Conservation (phyloP, 2,797 vertebrate genomes). For the Acipenser transmontanus region DNA sequence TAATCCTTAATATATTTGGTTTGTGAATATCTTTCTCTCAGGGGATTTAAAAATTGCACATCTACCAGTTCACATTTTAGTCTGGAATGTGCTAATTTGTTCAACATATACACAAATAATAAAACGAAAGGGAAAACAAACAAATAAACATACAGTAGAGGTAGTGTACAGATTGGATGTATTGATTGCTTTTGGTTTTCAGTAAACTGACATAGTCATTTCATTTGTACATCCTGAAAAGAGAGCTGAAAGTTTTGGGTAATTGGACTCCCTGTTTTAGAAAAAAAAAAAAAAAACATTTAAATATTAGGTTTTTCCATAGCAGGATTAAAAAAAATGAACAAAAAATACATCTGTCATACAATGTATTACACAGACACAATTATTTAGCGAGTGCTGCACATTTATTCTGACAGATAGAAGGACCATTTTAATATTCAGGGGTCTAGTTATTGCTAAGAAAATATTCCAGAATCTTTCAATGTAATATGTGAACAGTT, state of each 20-base stretch:
- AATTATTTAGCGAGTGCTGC: conserved; percentile 55
- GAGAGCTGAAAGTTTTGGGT: background rate
- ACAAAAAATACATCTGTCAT: conserved; percentile 50
- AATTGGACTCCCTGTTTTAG: conserved; percentile 20
- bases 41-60: too few species aligned
- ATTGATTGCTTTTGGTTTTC: too few species aligned
- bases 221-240: background rate
- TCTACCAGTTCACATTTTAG: too few species aligned
- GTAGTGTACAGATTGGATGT: too few species aligned
- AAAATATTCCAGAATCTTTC: conserved; percentile 57
- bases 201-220: too few species aligned
- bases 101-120: too few species aligned
- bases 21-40: too few species aligned
- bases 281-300: conserved; percentile 27
- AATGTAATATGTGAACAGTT: conserved; percentile 15
- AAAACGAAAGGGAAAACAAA: too few species aligned
- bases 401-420: conserved; percentile 66
- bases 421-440: conserved; percentile 59
- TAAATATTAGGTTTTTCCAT: conserved; percentile 23
- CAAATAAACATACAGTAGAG: too few species aligned
- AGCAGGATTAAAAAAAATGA: background rate
- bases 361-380: conserved; percentile 59
- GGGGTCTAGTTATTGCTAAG: conserved; percentile 65
- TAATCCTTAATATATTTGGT: too few species aligned
- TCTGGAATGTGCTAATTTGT: too few species aligned